Conservation (phyloP, 2,113 vertebrate genomes). For the Oostethus manadensis region DNA sequence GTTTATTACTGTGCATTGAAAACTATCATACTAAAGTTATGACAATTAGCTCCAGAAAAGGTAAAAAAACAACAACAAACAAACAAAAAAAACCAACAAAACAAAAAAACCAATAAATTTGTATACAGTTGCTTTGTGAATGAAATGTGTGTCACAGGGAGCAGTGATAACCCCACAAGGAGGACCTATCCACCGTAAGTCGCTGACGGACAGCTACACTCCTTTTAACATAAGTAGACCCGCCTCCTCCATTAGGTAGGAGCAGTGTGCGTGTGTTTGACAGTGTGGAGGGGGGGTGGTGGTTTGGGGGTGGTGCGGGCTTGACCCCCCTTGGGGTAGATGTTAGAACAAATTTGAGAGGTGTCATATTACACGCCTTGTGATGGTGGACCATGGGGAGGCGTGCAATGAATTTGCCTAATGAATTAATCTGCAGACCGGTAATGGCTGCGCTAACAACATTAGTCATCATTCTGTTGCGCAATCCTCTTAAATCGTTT, state of each 20-base stretch:
- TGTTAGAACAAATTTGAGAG: constrained; percentile 78
- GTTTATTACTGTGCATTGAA: too few species aligned
- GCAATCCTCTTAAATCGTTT: too few species aligned
- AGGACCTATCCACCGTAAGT: constrained; percentile 38
- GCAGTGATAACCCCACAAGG: not conserved
- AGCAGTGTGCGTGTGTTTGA: constrained; percentile 22
- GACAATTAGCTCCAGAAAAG: not conserved
- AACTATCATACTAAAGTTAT: not conserved
- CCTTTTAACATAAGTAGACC: constrained; percentile 72
- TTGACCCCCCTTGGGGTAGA: constrained; percentile 60
- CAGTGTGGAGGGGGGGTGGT: constrained; percentile 1
- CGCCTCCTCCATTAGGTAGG: constrained; percentile 69
- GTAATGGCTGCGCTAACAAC: constrained; percentile 70
- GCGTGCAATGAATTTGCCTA: constrained; percentile 69
- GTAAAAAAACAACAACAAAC: too few species aligned
- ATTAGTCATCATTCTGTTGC: constrained; percentile 63
- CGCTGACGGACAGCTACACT: constrained; percentile 64
- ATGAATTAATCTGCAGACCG: constrained; percentile 72
- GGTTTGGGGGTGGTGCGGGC: not conserved
- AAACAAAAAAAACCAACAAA: too few species aligned
- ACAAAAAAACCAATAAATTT: too few species aligned
- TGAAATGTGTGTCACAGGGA: not conserved
- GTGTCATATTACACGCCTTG: constrained; percentile 77
- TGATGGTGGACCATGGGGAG: constrained; percentile 63
- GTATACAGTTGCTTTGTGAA: not conserved